Percentiles rank a stretch among this genome's conserved stretches.
phyloP scores from a whole-genome alignment of 2,888 invertebrate genomes.

The Phortica okadai region DNA sequence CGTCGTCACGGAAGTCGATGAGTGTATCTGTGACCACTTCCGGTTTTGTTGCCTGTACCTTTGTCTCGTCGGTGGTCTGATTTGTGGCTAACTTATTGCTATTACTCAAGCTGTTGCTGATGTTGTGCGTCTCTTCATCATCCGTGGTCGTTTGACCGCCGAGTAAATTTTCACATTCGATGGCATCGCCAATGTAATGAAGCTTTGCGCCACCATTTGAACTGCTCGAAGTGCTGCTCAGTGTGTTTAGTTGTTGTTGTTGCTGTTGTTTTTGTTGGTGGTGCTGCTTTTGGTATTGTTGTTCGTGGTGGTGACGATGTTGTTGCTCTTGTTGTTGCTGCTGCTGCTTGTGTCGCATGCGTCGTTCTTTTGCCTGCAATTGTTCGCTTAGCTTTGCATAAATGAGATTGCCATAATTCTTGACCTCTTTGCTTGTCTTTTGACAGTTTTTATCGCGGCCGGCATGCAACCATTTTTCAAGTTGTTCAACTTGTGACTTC shows the following conservation, averaged over 20 bases:
- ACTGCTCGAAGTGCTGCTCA: conserved; percentile 25
- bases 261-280: conserved; percentile 35
- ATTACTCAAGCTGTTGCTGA: neutral
- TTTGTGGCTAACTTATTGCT: neutral
- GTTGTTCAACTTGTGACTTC: conserved; percentile 73
- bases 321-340: conserved; percentile 3
- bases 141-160: conserved; percentile 65
- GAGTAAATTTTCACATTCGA: conserved; percentile 72
- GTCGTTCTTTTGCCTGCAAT: conserved; percentile 70
- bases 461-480: conserved; percentile 78
- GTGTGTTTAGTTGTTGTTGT: neutral
- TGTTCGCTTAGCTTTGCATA: conserved; percentile 75
- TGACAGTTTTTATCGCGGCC: conserved; percentile 43
- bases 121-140: conserved; percentile 37
- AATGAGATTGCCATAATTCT: conserved; percentile 74
- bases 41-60: conserved; percentile 33
- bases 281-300: conserved; percentile 46
- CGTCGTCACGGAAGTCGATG: conserved; percentile 66
- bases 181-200: conserved; percentile 65
- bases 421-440: conserved; percentile 69
- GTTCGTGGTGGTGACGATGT: conserved; percentile 46
- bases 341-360: conserved; percentile 51
- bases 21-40: conserved; percentile 67
- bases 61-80: neutral
- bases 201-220: conserved; percentile 37